Percentiles rank a stretch among this genome's conserved stretches.
Evolutionary conservation across 2,888 invertebrate species (phyloP).

Genomic region (Pimpla rufipes): DNA sequence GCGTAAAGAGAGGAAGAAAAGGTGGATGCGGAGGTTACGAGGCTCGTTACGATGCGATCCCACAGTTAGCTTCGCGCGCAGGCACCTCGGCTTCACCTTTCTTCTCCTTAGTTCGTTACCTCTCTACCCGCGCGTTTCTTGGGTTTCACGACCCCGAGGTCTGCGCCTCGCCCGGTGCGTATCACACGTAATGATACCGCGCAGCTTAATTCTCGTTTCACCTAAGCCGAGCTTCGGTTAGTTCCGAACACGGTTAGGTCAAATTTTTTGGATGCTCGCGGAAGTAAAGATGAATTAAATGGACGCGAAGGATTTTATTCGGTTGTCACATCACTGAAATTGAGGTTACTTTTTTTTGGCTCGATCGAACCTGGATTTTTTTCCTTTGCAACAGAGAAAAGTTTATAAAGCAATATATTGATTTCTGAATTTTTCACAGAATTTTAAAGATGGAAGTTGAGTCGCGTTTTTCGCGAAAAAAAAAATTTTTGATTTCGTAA

Average conservation of each 20-base stretch:
- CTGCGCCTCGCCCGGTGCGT: background rate
- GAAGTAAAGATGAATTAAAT: too few species aligned
- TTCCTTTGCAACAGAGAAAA: too few species aligned
- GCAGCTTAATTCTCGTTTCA: conserved; percentile 8
- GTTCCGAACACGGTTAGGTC: conserved; percentile 6
- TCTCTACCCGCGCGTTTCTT: conserved; percentile 47
- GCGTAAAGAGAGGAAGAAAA: conserved; percentile 55
- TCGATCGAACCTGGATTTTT: too few species aligned
- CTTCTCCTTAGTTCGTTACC: conserved; percentile 53
- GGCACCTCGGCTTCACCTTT: conserved; percentile 40
- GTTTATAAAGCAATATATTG: too few species aligned
- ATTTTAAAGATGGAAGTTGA: too few species aligned
- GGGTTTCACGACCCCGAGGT: conserved; percentile 44
- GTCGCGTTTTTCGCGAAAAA: too few species aligned
- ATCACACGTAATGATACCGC: conserved; percentile 3
- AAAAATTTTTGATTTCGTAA: too few species aligned
- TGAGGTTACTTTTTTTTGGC: too few species aligned
- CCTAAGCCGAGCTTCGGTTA: background rate
- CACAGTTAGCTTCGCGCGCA: conserved; percentile 61
- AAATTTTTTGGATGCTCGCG: background rate
- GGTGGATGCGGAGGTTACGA: conserved; percentile 32
- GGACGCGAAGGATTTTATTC: too few species aligned
- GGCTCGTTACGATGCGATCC: conserved; percentile 53
- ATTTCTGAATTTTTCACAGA: too few species aligned
- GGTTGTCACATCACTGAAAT: too few species aligned